Conservation (phyloP, 2,113 vertebrate species). For the Lepidothrix coronata region DNA sequence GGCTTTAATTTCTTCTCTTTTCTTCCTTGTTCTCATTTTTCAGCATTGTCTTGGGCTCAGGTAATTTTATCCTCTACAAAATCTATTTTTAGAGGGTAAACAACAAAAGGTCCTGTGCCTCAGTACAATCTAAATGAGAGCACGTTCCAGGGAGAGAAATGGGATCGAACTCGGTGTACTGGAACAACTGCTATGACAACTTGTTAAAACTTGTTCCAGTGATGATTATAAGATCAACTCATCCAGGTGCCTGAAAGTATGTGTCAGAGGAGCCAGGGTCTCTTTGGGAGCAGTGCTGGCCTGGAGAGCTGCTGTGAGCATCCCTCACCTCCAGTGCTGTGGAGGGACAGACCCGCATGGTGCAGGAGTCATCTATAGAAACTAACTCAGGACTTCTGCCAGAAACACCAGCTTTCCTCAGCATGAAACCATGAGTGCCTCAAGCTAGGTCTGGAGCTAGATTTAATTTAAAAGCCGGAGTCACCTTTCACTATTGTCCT, state of each 20-base stretch:
- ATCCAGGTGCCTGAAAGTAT: neutral
- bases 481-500: neutral
- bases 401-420: neutral
- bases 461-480: constrained; percentile 18
- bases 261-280: neutral
- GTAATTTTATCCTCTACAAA: constrained; percentile 18
- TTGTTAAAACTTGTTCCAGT: constrained; percentile 45
- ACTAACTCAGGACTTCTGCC: neutral
- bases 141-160: constrained; percentile 13
- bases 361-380: neutral
- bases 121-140: constrained; percentile 24
- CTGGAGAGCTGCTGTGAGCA: neutral
- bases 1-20: constrained; percentile 15
- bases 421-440: neutral
- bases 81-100: constrained; percentile 57
- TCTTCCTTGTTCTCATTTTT: constrained; percentile 15
- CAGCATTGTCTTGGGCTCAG: neutral
- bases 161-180: constrained; percentile 15
- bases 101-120: neutral
- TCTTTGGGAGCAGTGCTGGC: neutral
- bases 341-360: rapidly evolving
- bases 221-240: neutral
- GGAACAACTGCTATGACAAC: constrained; percentile 49
- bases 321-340: neutral
- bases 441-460: neutral